Percentiles rank a stretch among this genome's conserved stretches.
Evolutionary conservation across 2,113 vertebrate species (phyloP).

Genomic region (Psilopsiagon aurifrons): DNA sequence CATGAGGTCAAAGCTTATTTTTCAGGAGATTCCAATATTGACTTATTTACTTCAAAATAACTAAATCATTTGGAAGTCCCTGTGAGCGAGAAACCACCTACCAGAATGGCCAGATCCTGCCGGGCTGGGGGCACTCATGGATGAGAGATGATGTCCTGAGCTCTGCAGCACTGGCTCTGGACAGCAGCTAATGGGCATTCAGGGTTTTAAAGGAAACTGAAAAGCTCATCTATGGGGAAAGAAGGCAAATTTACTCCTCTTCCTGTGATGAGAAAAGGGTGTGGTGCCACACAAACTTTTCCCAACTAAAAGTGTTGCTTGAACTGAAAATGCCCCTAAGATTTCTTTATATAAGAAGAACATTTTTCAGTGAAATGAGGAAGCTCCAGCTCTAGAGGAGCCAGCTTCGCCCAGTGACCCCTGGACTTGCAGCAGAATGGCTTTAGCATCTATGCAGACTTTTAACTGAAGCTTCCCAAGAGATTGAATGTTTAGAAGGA

Average conservation of each 20-base stretch:
- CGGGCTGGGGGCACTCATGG: rapidly evolving
- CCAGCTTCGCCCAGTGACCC: rapidly evolving
- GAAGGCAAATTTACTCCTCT: background rate
- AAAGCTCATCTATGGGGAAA: background rate
- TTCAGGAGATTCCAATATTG: background rate
- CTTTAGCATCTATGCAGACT: rapidly evolving
- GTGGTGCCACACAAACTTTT: background rate
- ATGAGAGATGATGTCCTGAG: rapidly evolving
- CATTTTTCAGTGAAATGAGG: background rate
- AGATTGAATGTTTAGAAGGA: background rate
- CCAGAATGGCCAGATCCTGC: background rate
- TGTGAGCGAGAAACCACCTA: background rate
- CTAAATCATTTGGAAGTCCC: background rate
- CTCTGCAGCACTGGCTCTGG: rapidly evolving
- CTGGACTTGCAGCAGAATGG: rapidly evolving
- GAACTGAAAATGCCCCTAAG: background rate
- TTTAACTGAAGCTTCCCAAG: background rate
- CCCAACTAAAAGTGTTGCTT: background rate
- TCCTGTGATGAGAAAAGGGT: background rate
- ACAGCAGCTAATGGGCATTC: rapidly evolving
- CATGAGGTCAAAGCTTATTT: background rate
- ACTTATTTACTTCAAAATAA: background rate
- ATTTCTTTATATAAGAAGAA: background rate
- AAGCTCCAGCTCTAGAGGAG: background rate
- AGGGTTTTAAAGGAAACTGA: background rate